Evolutionary conservation across 2,113 vertebrate species (phyloP), one percentile per base, ranked within the genome.

Genomic region (Plestiodon gilberti): DNA sequence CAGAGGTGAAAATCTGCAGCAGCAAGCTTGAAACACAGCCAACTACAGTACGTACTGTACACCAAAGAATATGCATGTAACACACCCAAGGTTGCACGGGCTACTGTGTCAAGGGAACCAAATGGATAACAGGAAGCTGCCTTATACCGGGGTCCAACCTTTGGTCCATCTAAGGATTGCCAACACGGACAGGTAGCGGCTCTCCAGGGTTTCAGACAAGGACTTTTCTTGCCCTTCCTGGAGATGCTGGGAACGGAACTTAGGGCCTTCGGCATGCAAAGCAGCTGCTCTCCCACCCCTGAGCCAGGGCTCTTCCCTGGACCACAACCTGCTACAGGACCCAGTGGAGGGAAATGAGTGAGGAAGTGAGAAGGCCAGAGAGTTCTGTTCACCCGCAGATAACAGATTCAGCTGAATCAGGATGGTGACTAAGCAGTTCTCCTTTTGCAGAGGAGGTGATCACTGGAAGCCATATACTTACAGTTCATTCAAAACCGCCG

Each of bases 401-500:
- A 38, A 43, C 38, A 6, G 57, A 14, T 67, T 43, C 82, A 75
- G 69, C 82, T 67, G 69, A 75, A 61, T 84, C 87, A 80, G 87
- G 30, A 8, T 0, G 20, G 73, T 81, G 59, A 84, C 61, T 64
- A 74, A 88, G 69, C 69, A 59, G 13, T 81, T 62, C 59, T 84
- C 17, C 20, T 73, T 83, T 74, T 55, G 73, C 28, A 59, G 69
- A 65, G 40, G 25, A 25, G 33, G 8, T 1, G 61, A 84, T 79
- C 59, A 48, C 52, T 59, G 61, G 76, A 52, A 61, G 59, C 61
- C 22, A 75, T 33, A 22, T 81, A 88, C 87, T 81, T 84, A 84
- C 87, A 20, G 82, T 75, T 84, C 77, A 84, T 88, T 88, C 77
- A 75, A 67, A 75, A 75, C 52, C 57, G 17, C 43, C 6, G 15